Conservation (phyloP, 2,797 vertebrate genomes). For the Pelobates cultripes region DNA sequence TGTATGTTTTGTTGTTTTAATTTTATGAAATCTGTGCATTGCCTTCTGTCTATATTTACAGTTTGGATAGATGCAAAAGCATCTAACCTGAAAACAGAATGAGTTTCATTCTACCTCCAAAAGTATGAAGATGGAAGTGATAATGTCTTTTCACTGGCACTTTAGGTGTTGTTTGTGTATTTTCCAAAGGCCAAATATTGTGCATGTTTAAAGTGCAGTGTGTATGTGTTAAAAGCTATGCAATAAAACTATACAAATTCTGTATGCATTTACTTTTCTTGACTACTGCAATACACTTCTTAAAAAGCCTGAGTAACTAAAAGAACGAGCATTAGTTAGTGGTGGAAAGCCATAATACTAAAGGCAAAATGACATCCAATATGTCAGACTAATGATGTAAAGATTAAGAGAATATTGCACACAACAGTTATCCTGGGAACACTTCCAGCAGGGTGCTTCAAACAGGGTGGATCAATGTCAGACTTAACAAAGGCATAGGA, state of each 20-base stretch:
- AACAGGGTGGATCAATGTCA: no score
- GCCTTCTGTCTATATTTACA: constrained; percentile 2
- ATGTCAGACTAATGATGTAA: no score
- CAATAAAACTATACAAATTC: background rate
- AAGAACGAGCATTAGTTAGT: no score
- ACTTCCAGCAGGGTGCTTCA: no score
- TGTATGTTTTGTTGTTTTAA: background rate
- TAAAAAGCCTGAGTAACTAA: no score
- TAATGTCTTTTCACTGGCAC: constrained; percentile 56
- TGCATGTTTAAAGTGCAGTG: constrained; percentile 37
- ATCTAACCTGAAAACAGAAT: constrained; percentile 49
- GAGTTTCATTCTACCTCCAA: constrained; percentile 51
- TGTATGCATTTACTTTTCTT: background rate
- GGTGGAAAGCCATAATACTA: no score
- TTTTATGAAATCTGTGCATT: background rate
- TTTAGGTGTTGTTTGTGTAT: constrained; percentile 58
- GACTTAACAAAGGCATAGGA: no score
- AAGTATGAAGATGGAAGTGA: constrained; percentile 27
- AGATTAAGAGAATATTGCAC: no score
- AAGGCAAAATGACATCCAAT: no score
- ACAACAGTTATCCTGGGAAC: no score
- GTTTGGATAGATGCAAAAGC: constrained; percentile 12
- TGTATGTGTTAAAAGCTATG: constrained; percentile 37
- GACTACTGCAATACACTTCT: no score
- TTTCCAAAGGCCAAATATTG: constrained; percentile 55